A percentile compares a stretch with the other conserved stretches of the same genome.
phyloP scores from a whole-genome alignment of 2,888 invertebrate genomes.

The Lingula anatina region DNA sequence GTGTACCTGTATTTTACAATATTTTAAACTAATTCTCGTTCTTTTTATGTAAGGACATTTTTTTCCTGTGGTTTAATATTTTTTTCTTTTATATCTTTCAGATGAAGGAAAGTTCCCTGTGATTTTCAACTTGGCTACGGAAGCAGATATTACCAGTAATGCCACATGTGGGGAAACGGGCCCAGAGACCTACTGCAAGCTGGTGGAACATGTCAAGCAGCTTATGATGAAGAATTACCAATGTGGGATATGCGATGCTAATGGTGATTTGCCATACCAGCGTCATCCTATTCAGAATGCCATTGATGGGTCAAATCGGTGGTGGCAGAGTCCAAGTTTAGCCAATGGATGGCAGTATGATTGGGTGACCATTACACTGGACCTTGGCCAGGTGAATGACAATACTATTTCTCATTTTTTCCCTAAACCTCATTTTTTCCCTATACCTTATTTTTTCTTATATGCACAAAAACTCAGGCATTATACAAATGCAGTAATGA shows the following conservation, averaged over 20 bases:
- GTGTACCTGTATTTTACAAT: too few relatives aligned
- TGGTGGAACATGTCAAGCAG: conserved; percentile 57
- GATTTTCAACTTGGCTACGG: conserved; percentile 65
- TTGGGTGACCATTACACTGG: conserved; percentile 82
- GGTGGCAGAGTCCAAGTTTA: conserved; percentile 96
- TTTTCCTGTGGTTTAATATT: too few relatives aligned
- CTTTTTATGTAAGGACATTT: too few relatives aligned
- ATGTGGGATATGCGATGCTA: conserved; percentile 41
- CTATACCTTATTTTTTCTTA: too few relatives aligned
- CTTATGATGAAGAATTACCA: conserved; percentile 27
- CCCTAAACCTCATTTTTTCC: too few relatives aligned
- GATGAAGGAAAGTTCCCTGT: too few relatives aligned
- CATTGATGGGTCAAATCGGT: conserved; percentile 73
- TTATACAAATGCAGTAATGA: too few relatives aligned
- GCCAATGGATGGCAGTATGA: conserved; percentile 77
- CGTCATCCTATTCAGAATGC: conserved; percentile 80
- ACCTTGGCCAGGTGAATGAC: conserved; percentile 77
- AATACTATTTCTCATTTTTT: too few relatives aligned
- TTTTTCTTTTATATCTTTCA: too few relatives aligned
- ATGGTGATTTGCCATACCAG: conserved; percentile 56
- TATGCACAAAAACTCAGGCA: too few relatives aligned
- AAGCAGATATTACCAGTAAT: conserved; percentile 75
- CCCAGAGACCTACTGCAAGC: conserved; percentile 84
- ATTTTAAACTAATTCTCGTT: too few relatives aligned
- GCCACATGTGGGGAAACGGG: conserved; percentile 86